Base-by-base conservation (phyloP, 2,888 invertebrate genomes). In the Sphaeridia pumilis region DNA sequence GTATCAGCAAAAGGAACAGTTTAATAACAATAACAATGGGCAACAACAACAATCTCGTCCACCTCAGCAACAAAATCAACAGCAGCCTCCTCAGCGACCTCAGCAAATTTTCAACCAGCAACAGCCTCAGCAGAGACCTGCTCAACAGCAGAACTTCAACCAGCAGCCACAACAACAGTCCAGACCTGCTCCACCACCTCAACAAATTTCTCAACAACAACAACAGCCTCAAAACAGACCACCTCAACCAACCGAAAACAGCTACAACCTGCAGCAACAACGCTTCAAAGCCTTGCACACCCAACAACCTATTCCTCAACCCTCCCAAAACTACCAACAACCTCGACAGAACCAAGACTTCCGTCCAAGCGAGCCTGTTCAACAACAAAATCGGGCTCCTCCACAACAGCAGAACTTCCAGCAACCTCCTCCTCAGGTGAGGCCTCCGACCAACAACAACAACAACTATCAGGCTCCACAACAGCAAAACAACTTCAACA, bases 41-140 rank as follows among this genome's bases (percentile, higher is more conserved):
- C 24, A 44, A 24, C 44, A 28, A 28, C 20, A 28, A 46, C 46
- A 46, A 46, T n/a, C 21, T 14, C 46, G 21, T 34, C 27, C 42
- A 20, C 25, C 27, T 28, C 27, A 55, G 26, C 50, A 31, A n/a
- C 46, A 47, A 17, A 26, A 45, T 7, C 53, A 50, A 34, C 41
- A 36, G n/a, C 22, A 36, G 14, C 46, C 46, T 24, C 26, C 46
- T 3, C 46, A 14, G 17, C 26, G n/a, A 22, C 47, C 28, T 14
- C 47, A 20, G 17, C 34, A 20, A 43, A 21, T 21, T 17, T 36
- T 14, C 10, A 38, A 14, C 2, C 45, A 34, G 27, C 49, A 54
- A 4, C 4, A n/a, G n/a, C 44, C 24, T 2, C 20, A 21, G n/a
- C 47, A 27, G 21, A 34, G 36, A 35, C 28, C 12, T 20, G 22